Percentiles rank a stretch among this genome's conserved stretches.
phyloP scores from a whole-genome alignment of 2,888 invertebrate species.

The Subacronicta megacephala region DNA sequence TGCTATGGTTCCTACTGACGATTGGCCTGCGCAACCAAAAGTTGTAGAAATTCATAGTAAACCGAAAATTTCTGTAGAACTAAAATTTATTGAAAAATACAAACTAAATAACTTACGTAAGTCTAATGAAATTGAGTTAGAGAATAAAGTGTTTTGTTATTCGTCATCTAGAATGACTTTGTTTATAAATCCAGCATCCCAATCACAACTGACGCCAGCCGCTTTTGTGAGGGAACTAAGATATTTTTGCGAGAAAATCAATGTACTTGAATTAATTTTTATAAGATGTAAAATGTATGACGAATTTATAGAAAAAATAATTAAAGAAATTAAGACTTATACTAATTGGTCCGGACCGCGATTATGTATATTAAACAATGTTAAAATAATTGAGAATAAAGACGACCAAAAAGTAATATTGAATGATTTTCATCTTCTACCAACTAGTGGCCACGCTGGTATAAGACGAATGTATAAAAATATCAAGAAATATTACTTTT shows the following conservation, averaged over 20 bases:
- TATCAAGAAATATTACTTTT: conserved; percentile 16
- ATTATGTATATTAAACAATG: conserved; percentile 4
- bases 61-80: conserved; percentile 9
- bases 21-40: conserved; percentile 12
- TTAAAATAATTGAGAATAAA: conserved; percentile 3
- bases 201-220: conserved; percentile 22
- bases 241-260: not conserved
- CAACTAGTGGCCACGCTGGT: conserved; percentile 25
- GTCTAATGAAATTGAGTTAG: too few species aligned
- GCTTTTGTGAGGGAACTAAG: conserved; percentile 18
- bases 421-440: conserved; percentile 16
- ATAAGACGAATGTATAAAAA: conserved; percentile 27
- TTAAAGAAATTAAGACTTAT: conserved; percentile 6
- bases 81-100: too few species aligned
- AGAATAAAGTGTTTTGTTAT: too few species aligned
- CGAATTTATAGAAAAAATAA: conserved; percentile 9
- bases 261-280: not conserved
- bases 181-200: too few species aligned
- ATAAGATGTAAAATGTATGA: too few species aligned
- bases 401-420: conserved; percentile 11
- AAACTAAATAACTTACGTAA: too few species aligned
- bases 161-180: not conserved
- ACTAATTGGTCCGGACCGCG: conserved; percentile 5
- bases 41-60: conserved; percentile 8
- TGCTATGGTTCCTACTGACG: conserved; percentile 4